phyloP scores from a whole-genome alignment of 2,113 vertebrate species.

The Rhegmatorhina hoffmannsi region DNA sequence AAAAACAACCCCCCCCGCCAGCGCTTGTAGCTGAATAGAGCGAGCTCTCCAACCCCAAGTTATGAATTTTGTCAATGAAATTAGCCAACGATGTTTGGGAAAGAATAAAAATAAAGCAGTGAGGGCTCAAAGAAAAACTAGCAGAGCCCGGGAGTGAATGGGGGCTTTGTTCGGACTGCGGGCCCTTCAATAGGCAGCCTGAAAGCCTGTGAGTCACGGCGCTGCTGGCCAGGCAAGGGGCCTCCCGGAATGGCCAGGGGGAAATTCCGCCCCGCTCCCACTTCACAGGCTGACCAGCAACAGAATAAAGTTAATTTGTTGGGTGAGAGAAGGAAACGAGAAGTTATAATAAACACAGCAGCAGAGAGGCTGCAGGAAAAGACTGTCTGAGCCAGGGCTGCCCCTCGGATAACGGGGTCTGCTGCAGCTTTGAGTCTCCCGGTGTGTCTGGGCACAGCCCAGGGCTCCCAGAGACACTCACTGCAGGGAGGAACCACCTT shows the following conservation, averaged over 20 bases:
- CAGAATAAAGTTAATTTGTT: constrained; percentile 34
- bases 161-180: constrained; percentile 44
- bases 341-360: background rate
- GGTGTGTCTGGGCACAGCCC: background rate
- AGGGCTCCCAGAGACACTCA: fast-evolving
- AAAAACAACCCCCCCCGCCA: constrained; percentile 11
- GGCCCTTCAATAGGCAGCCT: constrained; percentile 60
- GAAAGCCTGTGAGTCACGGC: constrained; percentile 40
- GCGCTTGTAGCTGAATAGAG: constrained; percentile 31
- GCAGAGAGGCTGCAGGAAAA: background rate
- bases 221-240: background rate
- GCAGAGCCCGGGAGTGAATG: constrained; percentile 15
- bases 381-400: background rate
- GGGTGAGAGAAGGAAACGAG: constrained; percentile 22
- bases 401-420: fast-evolving
- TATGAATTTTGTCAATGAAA: constrained; percentile 76
- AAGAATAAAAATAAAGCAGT: constrained; percentile 56
- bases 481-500: background rate
- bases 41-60: constrained; percentile 40
- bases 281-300: background rate
- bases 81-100: constrained; percentile 61
- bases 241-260: background rate
- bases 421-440: fast-evolving
- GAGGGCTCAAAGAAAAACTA: constrained; percentile 39
- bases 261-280: background rate